phyloP scores from a whole-genome alignment of 2,888 invertebrate species.

The Caenorhabditis zanzibari region DNA sequence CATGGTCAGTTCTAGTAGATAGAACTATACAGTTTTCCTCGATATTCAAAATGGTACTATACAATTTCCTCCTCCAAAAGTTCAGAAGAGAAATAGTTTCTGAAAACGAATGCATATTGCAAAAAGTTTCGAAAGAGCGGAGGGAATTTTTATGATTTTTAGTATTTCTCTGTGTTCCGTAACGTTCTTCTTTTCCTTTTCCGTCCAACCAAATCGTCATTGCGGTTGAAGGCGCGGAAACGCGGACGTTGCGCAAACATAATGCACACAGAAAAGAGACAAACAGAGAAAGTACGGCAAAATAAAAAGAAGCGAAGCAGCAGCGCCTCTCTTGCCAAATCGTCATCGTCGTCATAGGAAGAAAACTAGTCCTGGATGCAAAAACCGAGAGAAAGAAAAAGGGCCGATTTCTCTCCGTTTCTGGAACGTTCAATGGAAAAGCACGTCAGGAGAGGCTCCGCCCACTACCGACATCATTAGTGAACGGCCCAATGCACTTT shows the following conservation, averaged over 20 bases:
- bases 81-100: neutral
- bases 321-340: conserved; percentile 25
- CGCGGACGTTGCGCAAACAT: conserved; percentile 52
- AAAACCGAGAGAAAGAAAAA: conserved; percentile 1
- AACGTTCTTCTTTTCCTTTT: conserved; percentile 9
- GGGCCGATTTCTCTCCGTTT: conserved; percentile 20
- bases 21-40: neutral
- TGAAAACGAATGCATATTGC: conserved; percentile 8
- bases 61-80: neutral
- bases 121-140: conserved; percentile 9
- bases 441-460: conserved; percentile 26
- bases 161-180: neutral
- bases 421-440: conserved; percentile 49
- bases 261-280: conserved; percentile 34
- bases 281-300: conserved; percentile 42
- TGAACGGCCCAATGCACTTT: conserved; percentile 54
- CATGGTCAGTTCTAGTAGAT: neutral
- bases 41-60: neutral
- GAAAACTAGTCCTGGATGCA: conserved; percentile 39
- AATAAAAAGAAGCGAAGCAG: conserved; percentile 48
- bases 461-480: conserved; percentile 45
- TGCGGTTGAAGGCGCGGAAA: conserved; percentile 35
- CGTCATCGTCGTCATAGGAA: conserved; percentile 41
- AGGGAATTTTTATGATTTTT: conserved; percentile 17
- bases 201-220: conserved; percentile 20